Base-by-base conservation (phyloP, 2,888 invertebrate species). In the Trisateles emortualis region DNA sequence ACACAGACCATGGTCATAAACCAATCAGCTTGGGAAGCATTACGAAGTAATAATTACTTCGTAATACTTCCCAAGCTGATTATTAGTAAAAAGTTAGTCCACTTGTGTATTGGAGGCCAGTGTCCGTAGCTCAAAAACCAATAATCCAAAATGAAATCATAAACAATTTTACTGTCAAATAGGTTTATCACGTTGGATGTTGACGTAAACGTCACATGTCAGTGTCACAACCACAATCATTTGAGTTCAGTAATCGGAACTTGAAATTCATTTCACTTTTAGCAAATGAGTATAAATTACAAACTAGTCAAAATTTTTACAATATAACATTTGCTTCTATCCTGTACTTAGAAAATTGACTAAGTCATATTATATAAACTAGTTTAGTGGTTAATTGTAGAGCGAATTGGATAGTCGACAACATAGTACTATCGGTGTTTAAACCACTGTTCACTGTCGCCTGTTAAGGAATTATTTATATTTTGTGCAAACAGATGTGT, bases 401-500 rank as follows among this genome's bases (percentile, higher is more conserved):
- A 26, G 29, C 26, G 44, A 40, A 49, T 46, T 51, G 33, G 16
- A 56, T 39, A 48, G 44, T 58, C 49, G 51, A 39, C 54, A 51
- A 52, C 42, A 45, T 35, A 45, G 26, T 35, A 41, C 26, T 16
- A n/a, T 48, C 13, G 26, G 35, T 35, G 49, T 52, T 29, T 42
- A 39, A 41, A n/a, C n/a, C 26, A 52, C 35, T 16, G 33, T 29
- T 59, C 35, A 29, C 39, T 53, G 19, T 47, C 42, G 17, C 9
- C 39, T 29, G 16, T 45, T 47, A 48, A n/a, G 16, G 43, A 52
- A 53, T 55, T 41, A 61, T 44, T 43, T 64, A 66, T 67, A 70
- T 64, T 67, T 68, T 69, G 71, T 66, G 62, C 58, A 73, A 78
- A 74, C 75, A 78, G 80, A 85, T 87, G 86, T 82, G 84, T 86